phyloP scores from a whole-genome alignment of 1,140 invertebrate species.

The Cyphomyrmex costatus region DNA sequence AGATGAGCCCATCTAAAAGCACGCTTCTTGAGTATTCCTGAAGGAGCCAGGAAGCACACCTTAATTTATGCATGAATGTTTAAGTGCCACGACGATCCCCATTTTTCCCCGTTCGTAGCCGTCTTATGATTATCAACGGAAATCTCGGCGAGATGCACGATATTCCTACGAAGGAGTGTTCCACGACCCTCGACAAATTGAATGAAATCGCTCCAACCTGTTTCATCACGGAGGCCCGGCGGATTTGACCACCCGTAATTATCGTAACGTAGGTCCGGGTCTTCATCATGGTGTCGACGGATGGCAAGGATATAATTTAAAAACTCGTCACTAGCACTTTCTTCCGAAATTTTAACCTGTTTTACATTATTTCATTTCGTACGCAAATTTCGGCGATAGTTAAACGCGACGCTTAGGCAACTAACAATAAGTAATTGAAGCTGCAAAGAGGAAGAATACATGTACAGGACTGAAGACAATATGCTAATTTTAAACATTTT shows the following conservation, averaged over 20 bases:
- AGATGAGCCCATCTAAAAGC: neutral
- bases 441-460: no score
- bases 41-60: neutral
- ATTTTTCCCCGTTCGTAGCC: neutral
- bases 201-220: constrained; percentile 73
- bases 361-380: neutral
- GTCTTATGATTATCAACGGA: constrained; percentile 39
- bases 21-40: neutral
- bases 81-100: constrained; percentile 28
- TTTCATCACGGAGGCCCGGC: constrained; percentile 46
- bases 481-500: no score
- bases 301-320: constrained; percentile 65
- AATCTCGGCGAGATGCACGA: constrained; percentile 58
- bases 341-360: neutral
- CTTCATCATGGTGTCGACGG: constrained; percentile 38
- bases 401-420: neutral
- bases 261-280: constrained; percentile 73
- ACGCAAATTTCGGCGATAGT: neutral
- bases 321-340: constrained; percentile 18
- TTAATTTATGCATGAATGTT: constrained; percentile 46
- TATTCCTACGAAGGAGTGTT: constrained; percentile 52
- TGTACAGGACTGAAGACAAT: no score
- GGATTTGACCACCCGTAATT: constrained; percentile 71
- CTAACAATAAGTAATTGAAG: no score
- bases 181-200: constrained; percentile 67